A percentile compares a stretch with the other conserved stretches of the same genome.
Evolutionary conservation across 2,888 invertebrate genomes (phyloP).

Genomic region (Agapostemon virescens): DNA sequence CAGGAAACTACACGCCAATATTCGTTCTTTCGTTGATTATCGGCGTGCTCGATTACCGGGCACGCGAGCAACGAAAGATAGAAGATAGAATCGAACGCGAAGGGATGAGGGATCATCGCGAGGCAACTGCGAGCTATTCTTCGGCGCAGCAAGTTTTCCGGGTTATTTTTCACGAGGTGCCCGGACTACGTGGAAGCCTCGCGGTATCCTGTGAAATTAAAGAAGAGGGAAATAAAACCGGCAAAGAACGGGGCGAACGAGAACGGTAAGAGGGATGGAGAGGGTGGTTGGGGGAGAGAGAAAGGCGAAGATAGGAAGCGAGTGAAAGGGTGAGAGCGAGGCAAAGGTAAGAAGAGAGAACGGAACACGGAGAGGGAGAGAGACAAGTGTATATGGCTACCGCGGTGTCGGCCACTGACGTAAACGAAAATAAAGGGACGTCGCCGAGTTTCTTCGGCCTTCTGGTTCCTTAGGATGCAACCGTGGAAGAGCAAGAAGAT

Average conservation of each 20-base stretch:
- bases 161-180: constrained; percentile 61
- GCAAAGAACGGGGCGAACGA: not conserved
- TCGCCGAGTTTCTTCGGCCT: constrained; percentile 43
- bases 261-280: not conserved
- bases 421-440: constrained; percentile 52
- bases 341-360: too few species aligned
- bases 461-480: constrained; percentile 32
- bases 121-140: constrained; percentile 37
- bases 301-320: too few species aligned
- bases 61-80: constrained; percentile 56
- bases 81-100: constrained; percentile 56
- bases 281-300: too few species aligned
- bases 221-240: constrained; percentile 35
- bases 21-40: constrained; percentile 52
- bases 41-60: constrained; percentile 52
- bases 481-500: not conserved
- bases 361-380: not conserved
- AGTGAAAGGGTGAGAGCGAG: not conserved
- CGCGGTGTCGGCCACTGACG: constrained; percentile 37
- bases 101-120: constrained; percentile 61
- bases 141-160: constrained; percentile 46
- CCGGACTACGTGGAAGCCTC: constrained; percentile 22
- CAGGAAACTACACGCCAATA: constrained; percentile 24
- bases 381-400: constrained; percentile 16
- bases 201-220: constrained; percentile 60